Base-by-base conservation (phyloP, 2,888 invertebrate genomes). In the Chouioia cunea region DNA sequence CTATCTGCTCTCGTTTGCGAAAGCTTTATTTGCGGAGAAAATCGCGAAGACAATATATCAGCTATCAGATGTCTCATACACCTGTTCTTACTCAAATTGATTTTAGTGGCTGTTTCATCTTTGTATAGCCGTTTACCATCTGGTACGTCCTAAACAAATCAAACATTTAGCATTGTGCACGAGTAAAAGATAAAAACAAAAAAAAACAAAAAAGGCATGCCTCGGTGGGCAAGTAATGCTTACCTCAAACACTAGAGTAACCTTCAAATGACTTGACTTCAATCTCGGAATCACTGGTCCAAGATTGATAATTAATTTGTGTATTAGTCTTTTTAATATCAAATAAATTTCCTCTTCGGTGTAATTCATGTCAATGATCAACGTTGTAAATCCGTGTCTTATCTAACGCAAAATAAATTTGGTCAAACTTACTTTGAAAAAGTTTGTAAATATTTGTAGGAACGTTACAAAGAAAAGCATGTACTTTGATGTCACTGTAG, bases 261-360 rank as follows among this genome's bases (percentile, higher is more conserved):
- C 63, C 57, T 64, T 52, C 27, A 78, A 47, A 12, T 73, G 36
- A 12, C 48, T 47, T n/a, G 71, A 46, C 48, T 58, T 65, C 47
- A 78, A 4, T 44, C 27, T 71, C 60, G 76, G 75, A 16, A 79
- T 69, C 3, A 73, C 76, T 52, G 74, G 78, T 16, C 80, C 80
- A 50, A 81, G 62, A 44, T 76, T 75, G 3, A 73, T n/a, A 15
- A 48, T 59, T 20, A 83, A 66, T 62, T 76, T 73, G 18, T 74
- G 46, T 3, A 82, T 65, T 23, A 79, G 74, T 56, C 77, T 76
- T 18, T 73, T 48, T 23, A 81, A 50, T 43, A 73, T 69, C 16
- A 83, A 73, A 67, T 77, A 81, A 50, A 82, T 76, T 75, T 83
- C 83, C 69, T 81, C 82, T 47, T 78, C 77, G 1, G 78, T 75